Evolutionary conservation across 2,888 invertebrate species (phyloP).

Genomic region (Allygus modestus): DNA sequence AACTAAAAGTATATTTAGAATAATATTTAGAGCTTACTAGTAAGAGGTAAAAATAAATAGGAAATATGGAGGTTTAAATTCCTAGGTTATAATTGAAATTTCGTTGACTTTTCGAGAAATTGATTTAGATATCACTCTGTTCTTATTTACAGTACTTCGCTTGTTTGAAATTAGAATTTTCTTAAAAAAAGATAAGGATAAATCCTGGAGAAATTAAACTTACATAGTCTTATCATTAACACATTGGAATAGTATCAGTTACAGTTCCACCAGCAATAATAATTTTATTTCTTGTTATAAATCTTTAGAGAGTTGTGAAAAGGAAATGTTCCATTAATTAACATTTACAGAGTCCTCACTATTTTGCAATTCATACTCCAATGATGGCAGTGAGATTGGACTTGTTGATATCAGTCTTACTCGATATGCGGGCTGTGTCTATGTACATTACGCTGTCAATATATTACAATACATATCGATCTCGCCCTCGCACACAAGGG

Average conservation of each 20-base stretch:
- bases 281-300: no score
- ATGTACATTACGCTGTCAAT: conserved; percentile 32
- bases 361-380: not conserved
- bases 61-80: not conserved
- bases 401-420: conserved; percentile 33
- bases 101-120: not conserved
- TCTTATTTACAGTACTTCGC: not conserved
- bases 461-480: conserved; percentile 47
- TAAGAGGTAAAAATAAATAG: conserved; percentile 48
- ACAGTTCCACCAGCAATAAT: no score
- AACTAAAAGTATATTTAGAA: conserved; percentile 11
- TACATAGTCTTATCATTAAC: no score
- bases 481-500: not conserved
- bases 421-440: conserved; percentile 48
- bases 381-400: conserved; percentile 34
- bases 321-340: not conserved
- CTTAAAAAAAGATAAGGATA: no score
- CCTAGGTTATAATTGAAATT: not conserved
- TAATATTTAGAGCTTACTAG: not conserved
- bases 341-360: not conserved
- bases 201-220: no score
- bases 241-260: no score
- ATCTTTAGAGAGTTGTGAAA: not conserved
- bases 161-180: not conserved
- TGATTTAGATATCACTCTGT: not conserved